phyloP scores from a whole-genome alignment of 2,113 vertebrate species.

The Proteles cristata region DNA sequence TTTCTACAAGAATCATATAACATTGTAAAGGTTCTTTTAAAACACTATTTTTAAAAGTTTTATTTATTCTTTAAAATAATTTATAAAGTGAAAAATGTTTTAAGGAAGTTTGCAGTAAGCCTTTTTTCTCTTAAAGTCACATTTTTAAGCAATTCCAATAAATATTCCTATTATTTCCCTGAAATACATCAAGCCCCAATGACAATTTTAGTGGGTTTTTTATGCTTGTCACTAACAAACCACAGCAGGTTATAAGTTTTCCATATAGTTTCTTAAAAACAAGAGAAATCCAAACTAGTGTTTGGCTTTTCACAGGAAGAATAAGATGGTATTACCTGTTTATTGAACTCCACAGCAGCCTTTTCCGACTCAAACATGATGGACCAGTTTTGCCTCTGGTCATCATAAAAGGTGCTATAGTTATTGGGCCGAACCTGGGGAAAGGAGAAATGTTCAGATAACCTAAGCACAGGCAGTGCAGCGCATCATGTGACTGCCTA shows the following conservation, averaged over 20 bases:
- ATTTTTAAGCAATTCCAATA: conserved; percentile 50
- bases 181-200: neutral
- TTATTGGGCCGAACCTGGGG: conserved; percentile 93
- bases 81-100: conserved; percentile 11
- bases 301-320: conserved; percentile 27
- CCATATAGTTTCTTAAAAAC: neutral
- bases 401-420: conserved; percentile 97
- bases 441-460: conserved; percentile 37
- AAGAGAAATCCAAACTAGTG: neutral
- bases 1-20: conserved; percentile 18
- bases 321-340: conserved; percentile 88
- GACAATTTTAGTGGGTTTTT: conserved; percentile 30
- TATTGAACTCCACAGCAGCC: conserved; percentile 91
- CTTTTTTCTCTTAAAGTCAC: conserved; percentile 10
- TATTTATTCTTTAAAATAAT: conserved; percentile 35
- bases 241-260: conserved; percentile 1
- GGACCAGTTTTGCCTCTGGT: conserved; percentile 98
- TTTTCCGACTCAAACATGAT: conserved; percentile 97
- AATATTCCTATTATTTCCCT: conserved; percentile 41
- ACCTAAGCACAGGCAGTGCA: neutral
- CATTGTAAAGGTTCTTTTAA: neutral
- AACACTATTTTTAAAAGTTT: conserved; percentile 3
- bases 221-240: conserved; percentile 42
- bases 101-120: neutral
- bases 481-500: neutral